Conservation (phyloP, 2,888 invertebrate species). For the Liposcelis brunnea region DNA sequence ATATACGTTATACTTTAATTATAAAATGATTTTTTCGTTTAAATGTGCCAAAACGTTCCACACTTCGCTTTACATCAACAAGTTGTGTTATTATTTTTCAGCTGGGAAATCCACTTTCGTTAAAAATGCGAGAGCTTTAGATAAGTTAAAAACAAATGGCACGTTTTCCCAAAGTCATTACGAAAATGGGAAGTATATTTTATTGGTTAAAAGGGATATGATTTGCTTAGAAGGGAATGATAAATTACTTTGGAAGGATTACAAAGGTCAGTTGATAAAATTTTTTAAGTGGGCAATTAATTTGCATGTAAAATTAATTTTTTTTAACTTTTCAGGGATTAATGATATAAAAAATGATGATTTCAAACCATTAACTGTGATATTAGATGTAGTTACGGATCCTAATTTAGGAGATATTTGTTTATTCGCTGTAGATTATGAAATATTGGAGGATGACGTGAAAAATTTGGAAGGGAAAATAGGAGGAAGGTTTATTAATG, state of each 20-base stretch:
- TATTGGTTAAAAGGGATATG: neutral
- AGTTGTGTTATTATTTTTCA: no score
- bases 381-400: slow-evolving; percentile 3
- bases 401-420: neutral
- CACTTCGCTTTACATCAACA: no score
- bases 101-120: neutral
- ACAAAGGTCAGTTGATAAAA: neutral
- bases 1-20: no score
- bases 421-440: slow-evolving; percentile 9
- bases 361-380: neutral
- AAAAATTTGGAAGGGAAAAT: neutral
- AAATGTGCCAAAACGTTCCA: no score
- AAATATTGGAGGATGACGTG: neutral
- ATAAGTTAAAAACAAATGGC: neutral
- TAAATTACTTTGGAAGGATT: neutral
- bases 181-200: slow-evolving; percentile 1
- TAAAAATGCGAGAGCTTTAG: slow-evolving; percentile 6
- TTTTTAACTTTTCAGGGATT: neutral
- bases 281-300: neutral
- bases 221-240: neutral
- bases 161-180: neutral
- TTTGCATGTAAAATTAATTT: neutral
- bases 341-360: neutral
- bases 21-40: no score
- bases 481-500: slow-evolving; percentile 17